These are phyloP conservation scores for Entomobrya proxima DNA, from an alignment of 2,888 invertebrate genomes.

Conservation along the genomic window DNA sequence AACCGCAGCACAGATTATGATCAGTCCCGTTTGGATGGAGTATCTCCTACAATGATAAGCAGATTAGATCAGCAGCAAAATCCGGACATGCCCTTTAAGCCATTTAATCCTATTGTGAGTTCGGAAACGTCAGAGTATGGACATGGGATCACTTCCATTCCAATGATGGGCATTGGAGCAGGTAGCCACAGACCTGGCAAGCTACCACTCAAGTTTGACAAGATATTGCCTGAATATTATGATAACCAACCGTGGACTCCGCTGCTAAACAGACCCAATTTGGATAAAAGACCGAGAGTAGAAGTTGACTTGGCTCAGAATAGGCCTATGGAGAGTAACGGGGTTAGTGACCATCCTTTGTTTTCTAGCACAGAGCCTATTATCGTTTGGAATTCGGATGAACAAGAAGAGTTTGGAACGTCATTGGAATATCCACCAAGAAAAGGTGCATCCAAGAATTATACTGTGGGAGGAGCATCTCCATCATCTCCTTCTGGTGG, in stretches of 20 bases:
- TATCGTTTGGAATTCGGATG: constrained; percentile 69
- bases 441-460: neutral
- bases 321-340: neutral
- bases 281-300: constrained; percentile 73
- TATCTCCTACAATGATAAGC: constrained; percentile 12
- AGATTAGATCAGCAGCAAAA: constrained; percentile 10
- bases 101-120: constrained; percentile 67
- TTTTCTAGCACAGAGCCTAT: constrained; percentile 58
- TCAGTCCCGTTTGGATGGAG: constrained; percentile 24
- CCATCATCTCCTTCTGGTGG: neutral
- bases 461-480: constrained; percentile 23
- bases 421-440: constrained; percentile 4
- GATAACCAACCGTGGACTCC: constrained; percentile 74
- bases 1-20: constrained; percentile 21
- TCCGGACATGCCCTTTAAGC: constrained; percentile 59
- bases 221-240: constrained; percentile 72
- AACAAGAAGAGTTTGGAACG: constrained; percentile 31
- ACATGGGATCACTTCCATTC: neutral
- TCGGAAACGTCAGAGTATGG: constrained; percentile 54
- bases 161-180: neutral
- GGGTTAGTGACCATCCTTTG: neutral
- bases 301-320: constrained; percentile 55
- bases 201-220: constrained; percentile 72
- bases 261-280: constrained; percentile 71
- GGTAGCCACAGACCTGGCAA: constrained; percentile 58